Base-by-base conservation (phyloP, 2,797 vertebrate species). In the Onychomys leucogaster region DNA sequence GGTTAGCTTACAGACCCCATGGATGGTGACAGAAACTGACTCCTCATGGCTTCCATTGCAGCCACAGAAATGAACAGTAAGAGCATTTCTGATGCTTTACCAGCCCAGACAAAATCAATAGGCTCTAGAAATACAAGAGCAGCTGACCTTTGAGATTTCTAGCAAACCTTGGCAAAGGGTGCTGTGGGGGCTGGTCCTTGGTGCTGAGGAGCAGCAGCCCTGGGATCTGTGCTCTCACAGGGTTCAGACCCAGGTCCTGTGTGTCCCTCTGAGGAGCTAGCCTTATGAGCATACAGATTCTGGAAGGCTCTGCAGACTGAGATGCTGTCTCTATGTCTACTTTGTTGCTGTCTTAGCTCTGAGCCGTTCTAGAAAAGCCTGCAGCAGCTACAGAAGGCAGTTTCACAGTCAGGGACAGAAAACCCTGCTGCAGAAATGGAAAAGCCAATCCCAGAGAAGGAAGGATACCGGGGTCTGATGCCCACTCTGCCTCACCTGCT, bases 131-230 rank as follows among this genome's bases (percentile, higher is more conserved):
- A 85, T n/a, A 12, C 0, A 61, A 93, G 96, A 85, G 41, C 76
- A 81, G 87, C 90, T 95, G 95, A 97, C 87, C 96, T 97, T 86
- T 88, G 97, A 92, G 91, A 75, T 91, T 95, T 96, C 95, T 81
- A 96, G 95, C 91, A 95, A 94, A 89, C 10, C 82, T 76, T 82
- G 88, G 75, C 75, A 52, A 65, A 90, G 75, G 59, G 41, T 63
- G 32, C 32, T 52, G 21, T 46, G 59, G 87, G 81, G 57, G 41
- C 14, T 23, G 11, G 43, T 34, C 41, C 21, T 43, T 34, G 73
- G 41, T 1, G 3, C 49, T 1, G n/a, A 61, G 46, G 25, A 34
- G 63, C 67, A 43, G 11, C 34, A 2, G 2, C 23, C 46, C 5
- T 0, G 13, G 65, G 4, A 23, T 43, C 0, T 17, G 32, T 46